phyloP scores from a whole-genome alignment of 1,140 invertebrate species.

The Nilaparvata lugens region DNA sequence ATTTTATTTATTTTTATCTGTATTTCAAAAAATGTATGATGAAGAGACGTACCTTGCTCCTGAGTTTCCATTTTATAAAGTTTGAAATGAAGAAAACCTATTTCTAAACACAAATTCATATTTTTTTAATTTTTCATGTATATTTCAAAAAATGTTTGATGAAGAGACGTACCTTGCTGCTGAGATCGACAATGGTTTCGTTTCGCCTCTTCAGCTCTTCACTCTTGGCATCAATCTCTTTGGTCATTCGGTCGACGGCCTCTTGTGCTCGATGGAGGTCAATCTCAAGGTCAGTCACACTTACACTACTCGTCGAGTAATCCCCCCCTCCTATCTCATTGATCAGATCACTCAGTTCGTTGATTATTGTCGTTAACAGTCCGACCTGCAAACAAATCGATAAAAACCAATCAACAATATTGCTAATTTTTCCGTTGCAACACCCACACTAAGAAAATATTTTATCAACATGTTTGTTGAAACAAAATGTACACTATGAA shows the following conservation, averaged over 20 bases:
- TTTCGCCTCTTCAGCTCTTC: slow-evolving; percentile 70
- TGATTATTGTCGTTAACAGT: slow-evolving; percentile 35
- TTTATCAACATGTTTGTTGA: background rate
- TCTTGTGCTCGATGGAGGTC: slow-evolving; percentile 41
- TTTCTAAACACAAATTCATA: too few species aligned
- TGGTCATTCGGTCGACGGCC: slow-evolving; percentile 61
- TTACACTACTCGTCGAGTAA: slow-evolving; percentile 25
- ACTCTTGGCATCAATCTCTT: slow-evolving; percentile 68
- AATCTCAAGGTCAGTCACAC: slow-evolving; percentile 34
- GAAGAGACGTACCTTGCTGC: slow-evolving; percentile 55
- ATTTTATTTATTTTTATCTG: too few species aligned
- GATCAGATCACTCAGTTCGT: slow-evolving; percentile 34
- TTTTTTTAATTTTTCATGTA: too few species aligned
- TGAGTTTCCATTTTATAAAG: too few species aligned
- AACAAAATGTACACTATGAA: too few species aligned
- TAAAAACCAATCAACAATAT: background rate
- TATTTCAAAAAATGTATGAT: too few species aligned
- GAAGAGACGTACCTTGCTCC: too few species aligned
- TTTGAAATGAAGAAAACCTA: too few species aligned
- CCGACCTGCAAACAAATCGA: slow-evolving; percentile 31
- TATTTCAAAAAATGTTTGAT: too few species aligned
- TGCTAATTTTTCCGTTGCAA: too few species aligned
- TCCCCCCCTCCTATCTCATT: slow-evolving; percentile 24
- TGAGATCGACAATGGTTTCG: slow-evolving; percentile 67
- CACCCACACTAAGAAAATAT: background rate